Evolutionary conservation across 2,797 vertebrate genomes (phyloP), one percentile per base, ranked within the genome.

Genomic region (Erethizon dorsatum): DNA sequence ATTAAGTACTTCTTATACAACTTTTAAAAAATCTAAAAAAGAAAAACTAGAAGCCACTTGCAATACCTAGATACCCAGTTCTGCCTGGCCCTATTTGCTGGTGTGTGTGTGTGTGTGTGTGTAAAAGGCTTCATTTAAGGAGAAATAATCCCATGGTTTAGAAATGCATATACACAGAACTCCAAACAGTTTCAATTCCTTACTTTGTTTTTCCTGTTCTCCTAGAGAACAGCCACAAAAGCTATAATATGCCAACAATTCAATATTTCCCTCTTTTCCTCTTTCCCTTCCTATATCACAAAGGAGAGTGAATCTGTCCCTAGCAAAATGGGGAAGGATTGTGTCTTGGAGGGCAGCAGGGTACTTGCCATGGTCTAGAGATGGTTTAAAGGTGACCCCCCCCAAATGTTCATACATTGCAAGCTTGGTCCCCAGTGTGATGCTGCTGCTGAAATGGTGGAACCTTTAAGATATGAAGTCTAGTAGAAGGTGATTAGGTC

Each of bases 41-140:
- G 10, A 52, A 88, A 37, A 77, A 73, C 65, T 59, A 65, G 20
- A 57, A 94, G 13, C 28, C n/a, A 33, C 33, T 61, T 67, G 26
- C 7, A 92, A 88, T 94, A 94, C 20, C 89, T 89, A 91, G 88
- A 80, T 78, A 92, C 6, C 57, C 37, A 91, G 47, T 41, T 78
- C 75, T 94, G 17, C 37, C 52, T 82, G 52, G 41, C 11, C 47
- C 61, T 31, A 17, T 47, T 41, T 79, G 45, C 50, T 82, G 63
- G 18, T 10, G n/a, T 84, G 33, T 67, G 65, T 67, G 31, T 65
- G 33, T 69, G 15, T 69, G 65, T 67, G 33, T 37, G 67, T 71
- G 67, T 37, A 31, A 12, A 41, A 73, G 52, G 0, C 28, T 88
- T 94, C 67, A 63, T 57, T 73, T 75, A 82, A 85, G 52, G 45